Evolutionary conservation across 2,113 vertebrate genomes (phyloP).

Genomic region (Takifugu flavidus): DNA sequence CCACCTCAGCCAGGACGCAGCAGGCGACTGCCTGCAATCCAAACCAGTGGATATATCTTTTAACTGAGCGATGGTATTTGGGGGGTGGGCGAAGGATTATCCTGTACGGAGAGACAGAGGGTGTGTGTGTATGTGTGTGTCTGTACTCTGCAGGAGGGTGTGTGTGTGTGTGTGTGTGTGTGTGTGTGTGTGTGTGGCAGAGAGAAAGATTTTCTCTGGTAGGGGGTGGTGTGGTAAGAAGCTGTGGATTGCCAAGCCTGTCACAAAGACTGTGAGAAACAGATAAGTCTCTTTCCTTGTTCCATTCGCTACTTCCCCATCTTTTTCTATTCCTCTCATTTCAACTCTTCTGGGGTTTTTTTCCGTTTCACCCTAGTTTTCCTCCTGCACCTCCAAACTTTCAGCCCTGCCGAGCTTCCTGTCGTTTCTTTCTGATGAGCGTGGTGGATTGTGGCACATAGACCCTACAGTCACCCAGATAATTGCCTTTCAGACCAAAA

Average conservation of each 20-base stretch:
- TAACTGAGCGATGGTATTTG: conserved; percentile 53
- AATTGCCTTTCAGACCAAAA: conserved; percentile 44
- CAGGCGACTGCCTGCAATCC: conserved; percentile 26
- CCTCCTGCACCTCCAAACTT: conserved; percentile 14
- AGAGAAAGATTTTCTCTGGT: conserved; percentile 58
- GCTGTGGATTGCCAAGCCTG: conserved; percentile 50
- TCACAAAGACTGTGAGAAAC: conserved; percentile 51
- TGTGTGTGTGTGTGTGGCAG: conserved; percentile 17
- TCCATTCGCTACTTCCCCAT: conserved; percentile 1
- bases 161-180: conserved; percentile 21
- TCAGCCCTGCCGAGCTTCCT: background rate
- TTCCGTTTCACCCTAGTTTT: conserved; percentile 13
- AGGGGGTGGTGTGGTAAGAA: conserved; percentile 51
- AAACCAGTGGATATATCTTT: conserved; percentile 49
- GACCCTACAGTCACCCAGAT: conserved; percentile 7
- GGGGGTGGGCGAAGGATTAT: conserved; percentile 51
- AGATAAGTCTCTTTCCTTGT: conserved; percentile 53
- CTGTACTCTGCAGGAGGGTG: conserved; percentile 26
- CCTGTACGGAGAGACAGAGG: conserved; percentile 35
- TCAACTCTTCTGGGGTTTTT: background rate
- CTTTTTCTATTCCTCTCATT: conserved; percentile 3
- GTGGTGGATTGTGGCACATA: background rate
- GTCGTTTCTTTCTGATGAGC: background rate
- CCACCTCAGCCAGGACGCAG: conserved; percentile 21
- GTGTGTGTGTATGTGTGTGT: conserved; percentile 22